Evolutionary conservation across 2,888 invertebrate species (phyloP).

Genomic region (Philaethria dido): DNA sequence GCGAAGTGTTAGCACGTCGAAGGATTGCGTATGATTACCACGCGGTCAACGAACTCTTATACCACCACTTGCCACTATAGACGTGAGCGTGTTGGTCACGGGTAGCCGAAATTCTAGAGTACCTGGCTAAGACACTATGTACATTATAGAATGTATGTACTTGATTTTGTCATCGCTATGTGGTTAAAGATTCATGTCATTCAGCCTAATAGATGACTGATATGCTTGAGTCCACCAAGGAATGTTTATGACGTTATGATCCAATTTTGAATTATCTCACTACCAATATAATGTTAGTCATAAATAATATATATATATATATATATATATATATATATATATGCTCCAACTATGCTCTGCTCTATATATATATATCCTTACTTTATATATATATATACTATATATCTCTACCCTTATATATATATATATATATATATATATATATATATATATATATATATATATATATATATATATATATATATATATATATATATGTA

Average conservation of each 20-base stretch:
- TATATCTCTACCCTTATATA: too few relatives aligned
- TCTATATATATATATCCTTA: too few relatives aligned
- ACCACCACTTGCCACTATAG: conserved; percentile 23
- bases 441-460: too few relatives aligned
- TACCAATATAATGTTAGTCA: too few relatives aligned
- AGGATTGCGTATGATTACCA: conserved; percentile 74
- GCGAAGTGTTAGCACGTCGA: conserved; percentile 64
- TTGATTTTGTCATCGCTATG: background rate
- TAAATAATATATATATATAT: too few relatives aligned
- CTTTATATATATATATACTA: too few relatives aligned
- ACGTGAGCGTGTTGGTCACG: conserved; percentile 10
- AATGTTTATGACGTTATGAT: background rate
- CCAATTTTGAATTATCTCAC: background rate
- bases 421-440: too few relatives aligned
- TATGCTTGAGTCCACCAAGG: conserved; percentile 2
- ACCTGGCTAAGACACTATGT: background rate
- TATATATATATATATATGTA: too few relatives aligned
- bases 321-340: too few relatives aligned
- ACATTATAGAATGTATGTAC: background rate
- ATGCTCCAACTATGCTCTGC: too few relatives aligned
- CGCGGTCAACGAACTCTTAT: conserved; percentile 62
- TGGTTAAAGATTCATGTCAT: background rate
- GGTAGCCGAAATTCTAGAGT: conserved; percentile 2
- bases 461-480: too few relatives aligned
- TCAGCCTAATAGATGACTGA: conserved; percentile 6